Conservation (phyloP, 2,888 invertebrate species). For the Cataglyphis altisquamis region DNA sequence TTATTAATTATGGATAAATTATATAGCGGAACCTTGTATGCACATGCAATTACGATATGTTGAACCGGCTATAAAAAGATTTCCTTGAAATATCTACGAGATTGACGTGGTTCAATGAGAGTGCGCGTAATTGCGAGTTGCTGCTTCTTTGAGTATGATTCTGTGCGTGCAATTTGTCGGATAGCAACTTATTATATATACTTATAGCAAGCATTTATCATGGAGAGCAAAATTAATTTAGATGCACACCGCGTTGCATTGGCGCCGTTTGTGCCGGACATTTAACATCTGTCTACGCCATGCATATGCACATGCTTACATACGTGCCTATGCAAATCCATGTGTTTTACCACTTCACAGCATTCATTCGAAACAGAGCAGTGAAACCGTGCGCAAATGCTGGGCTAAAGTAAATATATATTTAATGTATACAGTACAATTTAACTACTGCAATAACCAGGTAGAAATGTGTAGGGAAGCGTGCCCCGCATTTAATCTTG, state of each 20-base stretch:
- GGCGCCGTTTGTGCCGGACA: constrained; percentile 16
- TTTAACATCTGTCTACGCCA: constrained; percentile 36
- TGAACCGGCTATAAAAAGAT: not conserved
- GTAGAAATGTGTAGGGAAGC: not conserved
- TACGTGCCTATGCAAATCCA: constrained; percentile 27
- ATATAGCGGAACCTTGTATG: not conserved
- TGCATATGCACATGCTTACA: constrained; percentile 26
- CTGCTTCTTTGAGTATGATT: constrained; percentile 7
- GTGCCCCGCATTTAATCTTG: not conserved
- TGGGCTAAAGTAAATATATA: constrained; percentile 5
- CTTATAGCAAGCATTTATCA: constrained; percentile 3
- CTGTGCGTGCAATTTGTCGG: constrained; percentile 12
- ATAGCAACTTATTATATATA: not conserved
- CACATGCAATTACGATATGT: not conserved
- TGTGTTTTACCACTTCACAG: constrained; percentile 4
- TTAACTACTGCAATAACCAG: not conserved
- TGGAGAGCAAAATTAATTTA: constrained; percentile 30
- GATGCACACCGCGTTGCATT: constrained; percentile 11
- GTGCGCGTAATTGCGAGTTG: not conserved
- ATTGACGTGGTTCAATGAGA: not conserved
- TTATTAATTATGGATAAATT: not conserved
- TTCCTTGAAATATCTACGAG: not conserved
- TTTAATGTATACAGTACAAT: not conserved
- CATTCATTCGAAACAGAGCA: constrained; percentile 12
- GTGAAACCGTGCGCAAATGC: not conserved